These are phyloP conservation scores for Boleophthalmus pectinirostris DNA, from an alignment of 2,113 vertebrate genomes.

Conservation along the genomic window DNA sequence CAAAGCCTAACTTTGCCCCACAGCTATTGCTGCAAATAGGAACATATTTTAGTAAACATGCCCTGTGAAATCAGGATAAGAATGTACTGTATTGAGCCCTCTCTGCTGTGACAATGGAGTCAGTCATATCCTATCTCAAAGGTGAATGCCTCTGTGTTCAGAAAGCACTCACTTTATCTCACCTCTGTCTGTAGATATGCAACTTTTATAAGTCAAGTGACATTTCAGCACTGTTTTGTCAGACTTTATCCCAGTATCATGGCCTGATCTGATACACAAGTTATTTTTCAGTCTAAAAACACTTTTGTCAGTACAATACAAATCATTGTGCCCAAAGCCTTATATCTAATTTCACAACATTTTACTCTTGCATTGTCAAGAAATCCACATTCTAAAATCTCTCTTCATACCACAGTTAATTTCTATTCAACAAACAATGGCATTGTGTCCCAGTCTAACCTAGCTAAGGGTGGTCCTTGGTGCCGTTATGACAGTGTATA, in stretches of 20 bases:
- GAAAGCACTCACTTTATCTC: conserved; percentile 14
- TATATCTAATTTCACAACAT: not conserved
- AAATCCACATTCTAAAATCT: not conserved
- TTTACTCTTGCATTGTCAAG: not conserved
- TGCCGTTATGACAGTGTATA: not conserved
- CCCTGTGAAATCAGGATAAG: conserved; percentile 47
- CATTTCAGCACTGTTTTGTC: not conserved
- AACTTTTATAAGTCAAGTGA: not conserved
- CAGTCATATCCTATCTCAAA: conserved; percentile 34
- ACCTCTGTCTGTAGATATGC: conserved; percentile 4
- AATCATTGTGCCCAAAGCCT: not conserved
- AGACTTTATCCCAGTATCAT: not conserved
- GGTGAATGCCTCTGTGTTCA: conserved; percentile 30
- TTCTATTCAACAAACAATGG: not conserved
- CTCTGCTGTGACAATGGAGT: conserved; percentile 38
- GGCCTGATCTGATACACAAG: not conserved
- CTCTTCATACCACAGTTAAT: not conserved
- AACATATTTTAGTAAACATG: conserved; percentile 47
- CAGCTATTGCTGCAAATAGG: conserved; percentile 41
- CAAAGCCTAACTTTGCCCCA: conserved; percentile 28
- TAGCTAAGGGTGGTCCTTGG: not conserved
- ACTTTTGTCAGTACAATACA: not conserved
- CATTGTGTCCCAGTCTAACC: not conserved
- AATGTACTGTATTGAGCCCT: conserved; percentile 33
- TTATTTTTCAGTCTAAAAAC: not conserved